Base-by-base conservation (phyloP, 37 sponge, comb jelly and placozoan genomes). In the Hexactinellida sp. region DNA sequence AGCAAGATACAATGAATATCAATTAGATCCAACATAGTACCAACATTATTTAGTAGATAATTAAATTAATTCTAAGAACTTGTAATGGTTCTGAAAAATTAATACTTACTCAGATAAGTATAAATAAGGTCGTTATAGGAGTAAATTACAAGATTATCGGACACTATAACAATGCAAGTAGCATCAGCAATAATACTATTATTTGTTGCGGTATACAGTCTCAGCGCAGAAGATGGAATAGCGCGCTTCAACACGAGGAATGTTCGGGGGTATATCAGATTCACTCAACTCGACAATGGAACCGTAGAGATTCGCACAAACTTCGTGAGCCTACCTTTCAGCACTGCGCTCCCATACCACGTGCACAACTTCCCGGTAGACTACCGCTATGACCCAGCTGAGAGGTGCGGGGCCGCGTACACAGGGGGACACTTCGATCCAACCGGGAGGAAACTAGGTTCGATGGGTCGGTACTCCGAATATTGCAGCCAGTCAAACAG, bases 351-450 rank as follows among this genome's bases (percentile, higher is more conserved):
- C 32, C 52, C 85, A 1, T 84, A 47, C 36, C 85, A 84, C 54
- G 85, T 84, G 28, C 85, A 84, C 54, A 28, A 36, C 24, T 84
- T 34, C 7, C 85, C 85, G 19, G 85, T 84, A 1, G 85, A 84
- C 35, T 84, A 47, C 85, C 41, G 54, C 36, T 28, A 1, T 37
- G 41, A 38, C 24, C 85, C 85, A 38, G 47, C 85, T 1, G 37
- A 28, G 9, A 84, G 85, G 37, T 84, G 85, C 36, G 36, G 36
- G n/a, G 5, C 85, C 0, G 5, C 7, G 36, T 34, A 83, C 32
- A 39, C 52, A 28, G 85, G 85, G 7, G 54, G 54, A 84, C 85
- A 84, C n/a, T 13, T 34, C 54, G 85, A 84, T 41, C 85, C 85
- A 10, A 47, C 85, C 25, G 36, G 41, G 19, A 84, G 85, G 24